A percentile compares a stretch with the other conserved stretches of the same genome.
phyloP scores from a whole-genome alignment of 1,140 invertebrate species.

The Drosophila parvula region DNA sequence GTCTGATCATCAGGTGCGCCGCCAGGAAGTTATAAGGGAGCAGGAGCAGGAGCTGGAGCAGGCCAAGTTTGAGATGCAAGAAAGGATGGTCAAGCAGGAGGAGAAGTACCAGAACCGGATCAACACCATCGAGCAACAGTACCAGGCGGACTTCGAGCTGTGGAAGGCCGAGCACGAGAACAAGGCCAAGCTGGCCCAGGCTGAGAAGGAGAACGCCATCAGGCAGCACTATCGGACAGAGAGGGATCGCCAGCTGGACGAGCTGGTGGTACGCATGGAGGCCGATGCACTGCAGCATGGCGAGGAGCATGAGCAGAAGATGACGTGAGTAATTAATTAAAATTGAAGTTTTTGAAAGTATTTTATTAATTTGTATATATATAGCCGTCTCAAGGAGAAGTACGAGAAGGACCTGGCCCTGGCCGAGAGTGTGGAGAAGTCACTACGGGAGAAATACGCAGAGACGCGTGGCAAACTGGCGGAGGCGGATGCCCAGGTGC shows the following conservation, averaged over 20 bases:
- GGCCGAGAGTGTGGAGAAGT: constrained; percentile 86
- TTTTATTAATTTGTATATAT: background rate
- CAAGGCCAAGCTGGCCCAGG: constrained; percentile 85
- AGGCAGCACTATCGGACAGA: constrained; percentile 86
- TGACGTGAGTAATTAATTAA: constrained; percentile 74
- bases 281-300: constrained; percentile 85
- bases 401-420: constrained; percentile 89
- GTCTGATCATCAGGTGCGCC: constrained; percentile 60
- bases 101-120: constrained; percentile 83
- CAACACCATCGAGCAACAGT: constrained; percentile 86
- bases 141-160: constrained; percentile 85
- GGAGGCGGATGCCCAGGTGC: constrained; percentile 86
- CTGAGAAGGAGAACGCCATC: constrained; percentile 86
- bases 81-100: constrained; percentile 84
- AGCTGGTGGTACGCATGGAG: constrained; percentile 87
- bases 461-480: constrained; percentile 86
- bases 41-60: constrained; percentile 82
- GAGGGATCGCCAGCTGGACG: constrained; percentile 88
- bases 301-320: constrained; percentile 86
- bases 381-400: constrained; percentile 89
- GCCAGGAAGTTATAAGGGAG: constrained; percentile 69
- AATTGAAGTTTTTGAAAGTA: accelerated
- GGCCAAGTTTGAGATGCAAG: constrained; percentile 84
- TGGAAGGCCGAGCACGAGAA: constrained; percentile 87
- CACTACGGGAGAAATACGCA: constrained; percentile 84